Evolutionary conservation across 2,888 invertebrate genomes (phyloP).

Genomic region (Terebella lapidaria): DNA sequence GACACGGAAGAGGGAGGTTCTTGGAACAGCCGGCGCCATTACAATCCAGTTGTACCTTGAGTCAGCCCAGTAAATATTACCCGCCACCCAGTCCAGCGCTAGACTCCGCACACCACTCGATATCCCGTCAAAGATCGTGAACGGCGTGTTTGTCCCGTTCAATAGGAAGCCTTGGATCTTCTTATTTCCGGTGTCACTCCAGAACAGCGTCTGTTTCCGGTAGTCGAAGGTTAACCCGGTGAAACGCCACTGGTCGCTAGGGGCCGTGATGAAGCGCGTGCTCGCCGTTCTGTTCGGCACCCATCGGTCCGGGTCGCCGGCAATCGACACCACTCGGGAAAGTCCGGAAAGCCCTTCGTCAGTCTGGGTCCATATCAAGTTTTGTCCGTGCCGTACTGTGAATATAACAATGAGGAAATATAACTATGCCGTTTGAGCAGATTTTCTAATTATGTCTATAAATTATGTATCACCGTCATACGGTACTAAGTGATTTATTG

Average conservation of each 20-base stretch:
- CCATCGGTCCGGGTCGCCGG: conserved; percentile 43
- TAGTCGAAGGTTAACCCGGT: conserved; percentile 37
- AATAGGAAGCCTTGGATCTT: conserved; percentile 28
- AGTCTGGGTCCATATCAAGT: conserved; percentile 44
- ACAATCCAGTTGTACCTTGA: conserved; percentile 44
- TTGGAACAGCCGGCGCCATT: conserved; percentile 28
- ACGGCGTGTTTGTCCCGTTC: conserved; percentile 34
- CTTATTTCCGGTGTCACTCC: conserved; percentile 42
- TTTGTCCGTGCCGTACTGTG: conserved; percentile 41
- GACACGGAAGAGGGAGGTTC: conserved; percentile 20
- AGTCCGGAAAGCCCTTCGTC: conserved; percentile 29
- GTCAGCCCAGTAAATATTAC: conserved; percentile 43
- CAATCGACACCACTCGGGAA: conserved; percentile 40
- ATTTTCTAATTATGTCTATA: too few species aligned
- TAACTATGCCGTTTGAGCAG: too few species aligned
- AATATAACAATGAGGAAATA: too few species aligned
- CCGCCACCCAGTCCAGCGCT: conserved; percentile 37
- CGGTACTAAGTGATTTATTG: too few species aligned
- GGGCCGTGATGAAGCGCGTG: conserved; percentile 41
- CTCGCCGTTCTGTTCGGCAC: conserved; percentile 33
- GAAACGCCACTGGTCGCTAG: conserved; percentile 42
- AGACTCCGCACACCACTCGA: conserved; percentile 38
- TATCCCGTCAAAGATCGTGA: conserved; percentile 35
- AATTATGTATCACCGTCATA: too few species aligned
- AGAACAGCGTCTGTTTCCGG: conserved; percentile 32